These are phyloP conservation scores for Cebidichthys violaceus DNA, from an alignment of 2,113 vertebrate species.

Conservation along the genomic window DNA sequence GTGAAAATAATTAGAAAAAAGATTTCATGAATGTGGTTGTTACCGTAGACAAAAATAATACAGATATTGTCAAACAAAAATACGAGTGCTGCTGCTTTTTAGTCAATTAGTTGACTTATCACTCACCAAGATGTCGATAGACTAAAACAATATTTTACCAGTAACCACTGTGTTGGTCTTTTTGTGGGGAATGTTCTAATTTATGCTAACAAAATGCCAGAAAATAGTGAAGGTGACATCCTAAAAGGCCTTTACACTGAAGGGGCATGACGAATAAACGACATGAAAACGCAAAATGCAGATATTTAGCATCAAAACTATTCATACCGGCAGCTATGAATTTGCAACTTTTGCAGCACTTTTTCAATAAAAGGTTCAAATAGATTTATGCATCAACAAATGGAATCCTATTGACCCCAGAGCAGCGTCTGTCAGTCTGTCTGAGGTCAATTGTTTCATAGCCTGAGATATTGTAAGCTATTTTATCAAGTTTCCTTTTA, in stretches of 20 bases:
- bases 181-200: slow-evolving; percentile 8
- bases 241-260: background rate
- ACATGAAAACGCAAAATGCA: no score
- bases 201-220: background rate
- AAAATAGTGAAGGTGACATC: slow-evolving; percentile 3
- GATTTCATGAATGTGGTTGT: slow-evolving; percentile 8
- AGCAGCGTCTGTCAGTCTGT: no score
- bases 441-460: no score
- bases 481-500: no score
- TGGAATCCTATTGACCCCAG: no score
- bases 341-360: background rate
- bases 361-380: background rate
- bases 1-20: slow-evolving; percentile 44
- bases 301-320: no score
- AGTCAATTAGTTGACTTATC: background rate
- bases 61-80: background rate
- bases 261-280: no score
- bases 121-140: slow-evolving; percentile 4
- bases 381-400: background rate
- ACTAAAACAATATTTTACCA: background rate
- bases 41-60: background rate
- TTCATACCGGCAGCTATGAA: no score
- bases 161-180: slow-evolving; percentile 6
- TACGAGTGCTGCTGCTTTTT: background rate
- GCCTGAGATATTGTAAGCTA: no score